Conservation (phyloP, 2,113 vertebrate genomes). For the Anolis sagrei region DNA sequence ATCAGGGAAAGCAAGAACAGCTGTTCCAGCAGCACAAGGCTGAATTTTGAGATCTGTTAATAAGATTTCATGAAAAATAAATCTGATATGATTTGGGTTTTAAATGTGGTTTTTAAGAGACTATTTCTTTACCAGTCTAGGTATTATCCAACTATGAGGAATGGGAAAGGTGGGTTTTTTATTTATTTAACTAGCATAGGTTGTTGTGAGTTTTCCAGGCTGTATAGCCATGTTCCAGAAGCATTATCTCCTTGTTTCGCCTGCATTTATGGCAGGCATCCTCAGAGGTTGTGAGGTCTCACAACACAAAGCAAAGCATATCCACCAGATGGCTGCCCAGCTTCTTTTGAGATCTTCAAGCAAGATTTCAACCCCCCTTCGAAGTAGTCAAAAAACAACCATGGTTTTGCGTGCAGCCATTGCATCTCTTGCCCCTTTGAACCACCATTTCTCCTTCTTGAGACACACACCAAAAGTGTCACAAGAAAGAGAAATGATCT, state of each 20-base stretch:
- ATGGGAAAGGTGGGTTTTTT: too few relatives aligned
- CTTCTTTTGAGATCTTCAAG: background rate
- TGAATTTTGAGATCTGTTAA: background rate
- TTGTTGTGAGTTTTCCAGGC: too few relatives aligned
- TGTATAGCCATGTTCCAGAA: too few relatives aligned
- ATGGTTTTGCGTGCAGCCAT: background rate
- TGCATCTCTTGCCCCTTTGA: background rate
- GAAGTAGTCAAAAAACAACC: background rate
- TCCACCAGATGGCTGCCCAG: background rate
- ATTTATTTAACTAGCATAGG: too few relatives aligned
- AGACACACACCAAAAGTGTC: background rate
- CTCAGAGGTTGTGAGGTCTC: too few relatives aligned
- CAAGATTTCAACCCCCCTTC: conserved; percentile 1
- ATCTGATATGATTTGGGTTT: background rate
- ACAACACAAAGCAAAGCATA: conserved; percentile 4
- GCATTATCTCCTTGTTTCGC: too few relatives aligned
- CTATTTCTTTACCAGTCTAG: background rate
- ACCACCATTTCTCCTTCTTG: background rate
- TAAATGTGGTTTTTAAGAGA: background rate
- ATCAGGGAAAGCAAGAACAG: too few relatives aligned
- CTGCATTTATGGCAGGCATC: too few relatives aligned
- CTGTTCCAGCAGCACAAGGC: background rate
- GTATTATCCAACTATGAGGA: background rate
- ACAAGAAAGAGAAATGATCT: background rate
- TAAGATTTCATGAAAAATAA: background rate